These are phyloP conservation scores for Stomatorhinus walkeri DNA, from an alignment of 2,797 vertebrate genomes.

Conservation along the genomic window DNA sequence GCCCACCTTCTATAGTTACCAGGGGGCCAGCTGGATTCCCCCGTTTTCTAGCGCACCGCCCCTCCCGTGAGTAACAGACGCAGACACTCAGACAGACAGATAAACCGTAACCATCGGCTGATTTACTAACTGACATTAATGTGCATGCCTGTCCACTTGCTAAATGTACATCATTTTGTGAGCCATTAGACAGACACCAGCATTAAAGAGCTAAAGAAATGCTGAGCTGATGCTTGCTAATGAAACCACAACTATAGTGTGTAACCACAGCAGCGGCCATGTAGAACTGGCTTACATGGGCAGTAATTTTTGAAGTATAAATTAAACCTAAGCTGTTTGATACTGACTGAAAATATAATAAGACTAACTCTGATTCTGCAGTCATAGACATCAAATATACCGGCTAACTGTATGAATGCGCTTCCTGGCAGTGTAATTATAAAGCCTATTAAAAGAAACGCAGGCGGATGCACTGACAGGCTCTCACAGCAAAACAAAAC, in stretches of 20 bases:
- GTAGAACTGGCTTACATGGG: conserved; percentile 33
- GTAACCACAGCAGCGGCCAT: not conserved
- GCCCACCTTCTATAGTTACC: conserved; percentile 78
- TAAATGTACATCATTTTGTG: conserved; percentile 11
- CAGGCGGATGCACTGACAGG: conserved; percentile 70
- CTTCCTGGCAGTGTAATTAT: conserved; percentile 8
- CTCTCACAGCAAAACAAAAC: conserved; percentile 62
- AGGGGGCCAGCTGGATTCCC: conserved; percentile 71
- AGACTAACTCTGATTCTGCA: not conserved
- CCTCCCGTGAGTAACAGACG: conserved; percentile 75
- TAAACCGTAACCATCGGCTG: conserved; percentile 31
- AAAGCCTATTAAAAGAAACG: conserved; percentile 39
- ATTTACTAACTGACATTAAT: conserved; percentile 27
- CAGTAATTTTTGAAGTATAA: not conserved
- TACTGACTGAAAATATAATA: conserved; percentile 4
- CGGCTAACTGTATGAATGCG: not conserved
- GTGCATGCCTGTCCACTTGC: conserved; percentile 21
- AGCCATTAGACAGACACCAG: not conserved
- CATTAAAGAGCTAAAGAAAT: not conserved
- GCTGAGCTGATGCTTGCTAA: not conserved
- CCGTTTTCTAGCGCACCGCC: conserved; percentile 76
- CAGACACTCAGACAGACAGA: conserved; percentile 67
- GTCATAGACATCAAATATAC: not conserved
- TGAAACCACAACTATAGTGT: not conserved
- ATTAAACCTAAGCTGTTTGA: conserved; percentile 6